Base-by-base conservation (phyloP, 2,797 vertebrate species). In the Macrochelys suwanniensis region DNA sequence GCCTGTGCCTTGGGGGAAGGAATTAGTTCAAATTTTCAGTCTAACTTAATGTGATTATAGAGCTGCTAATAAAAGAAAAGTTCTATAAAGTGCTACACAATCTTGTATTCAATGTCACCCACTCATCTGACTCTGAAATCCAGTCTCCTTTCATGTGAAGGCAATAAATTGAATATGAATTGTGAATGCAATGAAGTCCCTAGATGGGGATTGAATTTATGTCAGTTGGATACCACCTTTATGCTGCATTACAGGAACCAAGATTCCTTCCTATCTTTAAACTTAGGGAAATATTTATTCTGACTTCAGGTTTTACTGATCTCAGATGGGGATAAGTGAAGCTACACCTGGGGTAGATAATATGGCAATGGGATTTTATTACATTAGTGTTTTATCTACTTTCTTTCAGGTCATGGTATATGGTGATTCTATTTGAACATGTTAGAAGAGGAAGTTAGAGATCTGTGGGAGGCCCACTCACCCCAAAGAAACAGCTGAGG, bases 31-130 rank as follows among this genome's bases (percentile, higher is more conserved):
- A 98, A 98, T 97, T 98, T 98, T 98, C 97, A 96, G 96, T 98
- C 97, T 97, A 98, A 97, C 97, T 98, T 98, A 98, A 98, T 98
- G 97, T 98, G 98, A 99, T 99, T 99, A 99, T 92, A 50, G 42
- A 92, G 77, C 82, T 88, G 33, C 91, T 97, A 98, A 98, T 97
- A 98, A 97, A 98, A 97, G 93, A 90, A 85, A 97, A 98, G 93
- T 98, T 98, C 87, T 97, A 92, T 97, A 95, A 97, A 98, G 93
- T 92, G 97, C 96, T 88, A 97, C 87, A 83, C 93, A 97, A 97
- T 97, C 97, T 96, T 97, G 96, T 97, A 95, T 97, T 98, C 93
- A 95, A 95, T 98, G 97, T 97, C 97, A 97, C 78, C 74, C 84
- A 94, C 91, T 86, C 94, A 79, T 42, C 5, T 47, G n/a, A 71